Percentiles rank a stretch among this genome's conserved stretches.
Evolutionary conservation across 2,797 vertebrate species (phyloP).

Genomic region (Tauraco hartlaubi): DNA sequence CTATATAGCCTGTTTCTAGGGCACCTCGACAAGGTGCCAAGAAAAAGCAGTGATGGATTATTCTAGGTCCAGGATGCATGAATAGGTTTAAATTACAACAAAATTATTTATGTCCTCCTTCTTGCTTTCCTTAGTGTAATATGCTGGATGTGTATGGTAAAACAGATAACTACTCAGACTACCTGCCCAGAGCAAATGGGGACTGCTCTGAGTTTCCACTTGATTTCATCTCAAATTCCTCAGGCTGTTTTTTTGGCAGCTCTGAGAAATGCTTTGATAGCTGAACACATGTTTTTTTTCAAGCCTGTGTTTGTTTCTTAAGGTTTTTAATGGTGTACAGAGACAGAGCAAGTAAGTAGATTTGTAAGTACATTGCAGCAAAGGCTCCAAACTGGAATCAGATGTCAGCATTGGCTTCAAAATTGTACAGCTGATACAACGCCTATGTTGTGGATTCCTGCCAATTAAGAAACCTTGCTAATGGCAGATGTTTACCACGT

Average conservation of each 20-base stretch:
- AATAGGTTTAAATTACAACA: not conserved
- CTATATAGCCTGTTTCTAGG: not conserved
- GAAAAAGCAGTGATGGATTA: not conserved
- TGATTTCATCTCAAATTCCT: constrained; percentile 7
- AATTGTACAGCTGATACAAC: not conserved
- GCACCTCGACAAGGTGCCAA: not conserved
- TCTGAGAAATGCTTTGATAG: constrained; percentile 5
- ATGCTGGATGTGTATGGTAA: not conserved
- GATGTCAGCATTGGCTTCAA: constrained; percentile 14
- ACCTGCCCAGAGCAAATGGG: not conserved
- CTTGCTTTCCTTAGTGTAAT: not conserved
- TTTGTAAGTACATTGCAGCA: not conserved
- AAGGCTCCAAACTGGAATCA: constrained; percentile 23
- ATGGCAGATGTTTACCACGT: not conserved
- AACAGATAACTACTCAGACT: not conserved
- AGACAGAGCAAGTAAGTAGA: not conserved
- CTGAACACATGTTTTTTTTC: not conserved
- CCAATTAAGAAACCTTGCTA: not conserved
- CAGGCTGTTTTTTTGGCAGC: not conserved
- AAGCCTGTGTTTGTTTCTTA: constrained; percentile 22
- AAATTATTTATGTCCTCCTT: not conserved
- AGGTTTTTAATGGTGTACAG: not conserved
- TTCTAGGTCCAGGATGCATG: not conserved
- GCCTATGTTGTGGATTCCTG: not conserved
- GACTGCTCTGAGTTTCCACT: constrained; percentile 12